Conservation (phyloP, 2,113 vertebrate species). For the Sander vitreus region DNA sequence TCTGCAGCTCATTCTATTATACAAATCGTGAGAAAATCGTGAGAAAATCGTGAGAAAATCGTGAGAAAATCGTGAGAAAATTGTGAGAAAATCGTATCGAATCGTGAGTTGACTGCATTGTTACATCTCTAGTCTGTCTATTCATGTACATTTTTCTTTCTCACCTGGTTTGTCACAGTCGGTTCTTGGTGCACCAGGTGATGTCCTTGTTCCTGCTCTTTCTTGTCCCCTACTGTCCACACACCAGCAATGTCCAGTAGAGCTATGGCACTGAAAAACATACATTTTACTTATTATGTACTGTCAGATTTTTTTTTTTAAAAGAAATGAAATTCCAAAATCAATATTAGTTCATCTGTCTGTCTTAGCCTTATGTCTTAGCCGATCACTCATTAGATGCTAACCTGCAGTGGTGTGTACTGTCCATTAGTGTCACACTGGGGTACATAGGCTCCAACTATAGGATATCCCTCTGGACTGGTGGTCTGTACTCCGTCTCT, state of each 20-base stretch:
- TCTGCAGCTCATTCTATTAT: too few relatives aligned
- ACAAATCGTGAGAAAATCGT: too few relatives aligned
- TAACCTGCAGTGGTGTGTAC: slow-evolving; percentile 83
- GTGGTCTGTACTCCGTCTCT: slow-evolving; percentile 62
- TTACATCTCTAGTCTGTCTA: background rate
- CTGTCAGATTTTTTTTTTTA: background rate
- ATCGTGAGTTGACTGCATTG: too few relatives aligned
- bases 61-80: too few relatives aligned
- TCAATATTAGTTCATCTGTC: background rate
- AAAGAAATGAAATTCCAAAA: background rate
- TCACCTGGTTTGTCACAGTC: slow-evolving; percentile 85
- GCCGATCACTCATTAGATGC: background rate
- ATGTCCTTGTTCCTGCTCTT: slow-evolving; percentile 83
- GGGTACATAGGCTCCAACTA: slow-evolving; percentile 78
- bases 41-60: too few relatives aligned
- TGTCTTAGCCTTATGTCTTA: background rate
- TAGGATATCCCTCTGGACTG: slow-evolving; percentile 43
- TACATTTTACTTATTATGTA: background rate
- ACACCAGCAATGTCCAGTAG: slow-evolving; percentile 90
- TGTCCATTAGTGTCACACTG: slow-evolving; percentile 84
- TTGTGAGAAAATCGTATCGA: too few relatives aligned
- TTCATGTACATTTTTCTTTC: background rate
- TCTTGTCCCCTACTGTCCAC: slow-evolving; percentile 86
- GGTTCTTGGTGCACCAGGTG: slow-evolving; percentile 70
- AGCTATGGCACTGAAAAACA: slow-evolving; percentile 84